phyloP scores from a whole-genome alignment of 2,113 vertebrate species.

The Chroicocephalus ridibundus region DNA sequence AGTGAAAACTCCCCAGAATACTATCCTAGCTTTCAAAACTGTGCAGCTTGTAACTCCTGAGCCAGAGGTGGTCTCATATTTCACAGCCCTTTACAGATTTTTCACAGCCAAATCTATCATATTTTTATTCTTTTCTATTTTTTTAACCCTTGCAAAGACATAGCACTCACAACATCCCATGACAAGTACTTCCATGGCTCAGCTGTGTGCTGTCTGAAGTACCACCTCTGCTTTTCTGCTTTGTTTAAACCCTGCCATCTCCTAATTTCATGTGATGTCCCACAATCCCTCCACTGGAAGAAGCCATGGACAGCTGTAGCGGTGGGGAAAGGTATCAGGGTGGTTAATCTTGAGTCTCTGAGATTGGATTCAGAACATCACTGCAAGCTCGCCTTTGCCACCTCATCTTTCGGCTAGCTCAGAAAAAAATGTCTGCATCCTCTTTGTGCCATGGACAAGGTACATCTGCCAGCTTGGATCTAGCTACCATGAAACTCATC shows the following conservation, averaged over 20 bases:
- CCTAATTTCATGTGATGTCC: rapidly evolving
- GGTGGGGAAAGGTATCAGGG: not conserved
- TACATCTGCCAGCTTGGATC: not conserved
- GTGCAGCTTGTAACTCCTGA: not conserved
- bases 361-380: not conserved
- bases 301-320: not conserved
- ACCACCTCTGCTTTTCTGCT: not conserved
- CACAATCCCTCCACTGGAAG: not conserved
- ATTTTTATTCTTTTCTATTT: not conserved
- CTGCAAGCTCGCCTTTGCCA: not conserved
- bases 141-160: not conserved
- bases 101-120: not conserved
- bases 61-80: not conserved
- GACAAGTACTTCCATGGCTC: not conserved
- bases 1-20: not conserved
- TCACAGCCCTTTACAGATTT: not conserved
- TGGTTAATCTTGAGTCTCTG: not conserved
- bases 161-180: not conserved
- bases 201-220: not conserved
- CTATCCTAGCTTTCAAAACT: not conserved
- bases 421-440: not conserved
- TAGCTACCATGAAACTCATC: not conserved
- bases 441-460: rapidly evolving
- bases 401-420: not conserved
- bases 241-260: not conserved